Evolutionary conservation across 1,140 invertebrate species (phyloP), one percentile per base, ranked within the genome.

Genomic region (Diachasma alloeum): DNA sequence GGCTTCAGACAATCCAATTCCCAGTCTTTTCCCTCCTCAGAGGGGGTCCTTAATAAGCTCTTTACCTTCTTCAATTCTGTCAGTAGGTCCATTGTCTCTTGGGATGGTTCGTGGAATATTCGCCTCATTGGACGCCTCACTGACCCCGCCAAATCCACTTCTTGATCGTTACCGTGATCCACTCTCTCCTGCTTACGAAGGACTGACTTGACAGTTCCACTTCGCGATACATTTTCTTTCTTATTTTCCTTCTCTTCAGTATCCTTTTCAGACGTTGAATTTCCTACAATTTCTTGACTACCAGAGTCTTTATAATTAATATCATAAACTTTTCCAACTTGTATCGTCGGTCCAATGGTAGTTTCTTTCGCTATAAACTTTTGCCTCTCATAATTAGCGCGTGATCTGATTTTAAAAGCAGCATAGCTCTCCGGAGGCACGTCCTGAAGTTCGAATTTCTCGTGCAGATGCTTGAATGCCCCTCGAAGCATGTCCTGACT

Each of bases 51-150:
- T 10, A 90, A 63, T 17, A 86, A 72, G 66, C 87, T 89, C 69
- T 89, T 90, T 0, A 90, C 86, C 42, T 82, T 86, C 8, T 84
- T 81, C n/a, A 90, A 67, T 56, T 90, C 88, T 0, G 86, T 86
- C 17, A 90, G 44, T 11, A 90, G 68, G 75, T 90, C 85, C 80
- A 89, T 85, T 0, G 88, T 89, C 68, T 90, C 88, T 72, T 90
- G 88, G 0, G 87, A 89, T 1, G 87, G 88, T 22, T 90, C 87
- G 63, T 88, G 87, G n/a, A 84, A 59, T 39, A 90, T 84, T 8
- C 79, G 81, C 15, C 82, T 75, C 74, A 83, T 82, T 3, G 83
- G 79, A 59, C 83, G 75, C 26, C 81, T 79, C 11, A 83, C 31
- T 6, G 83, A 85, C 9, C 82, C 26, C 37, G 81, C 82, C 0